Base-by-base conservation (phyloP, 2,113 vertebrate genomes). In the Forbesichthys papilliferus region DNA sequence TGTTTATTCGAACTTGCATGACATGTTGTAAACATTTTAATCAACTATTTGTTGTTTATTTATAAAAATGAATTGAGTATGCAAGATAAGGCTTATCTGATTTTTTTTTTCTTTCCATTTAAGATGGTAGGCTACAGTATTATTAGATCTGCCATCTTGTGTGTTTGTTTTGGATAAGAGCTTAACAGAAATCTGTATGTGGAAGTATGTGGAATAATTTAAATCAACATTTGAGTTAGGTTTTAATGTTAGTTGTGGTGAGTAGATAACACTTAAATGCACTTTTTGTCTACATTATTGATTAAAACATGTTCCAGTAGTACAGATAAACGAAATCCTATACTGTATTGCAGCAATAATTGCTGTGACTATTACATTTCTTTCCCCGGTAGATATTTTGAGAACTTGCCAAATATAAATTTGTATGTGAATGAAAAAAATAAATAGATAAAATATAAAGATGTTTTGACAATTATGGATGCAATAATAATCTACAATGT, bases 71-170 rank as follows among this genome's bases (percentile, higher is more conserved):
- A 51, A 60, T 14, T 49, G 7, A 8, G 36, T 59, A 69, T 47
- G 68, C 81, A 54, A 81, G 53, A 0, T 57, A 6, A 42, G 11
- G 69, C 3, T 56, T 56, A 56, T 16, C 2, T 27, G 27, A 2
- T 27, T 27, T 27, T 27, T 27, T 27, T 27, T 27, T 20, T 9
- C 66, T 63, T 71, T 66, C 34, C 61, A 47, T 27, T 27, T 2
- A 67, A 34, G 48, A n/a, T 55, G 86, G 75, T 83, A 27, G 27
- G 27, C 27, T 27, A 77, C 55, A 80, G 59, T 79, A 18, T 80
- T 76, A 64, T 71, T 84, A 75, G 83, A 84, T 67, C 18, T 75
- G 65, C 49, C 36, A 11, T 75, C 0, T 81, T 80, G 74, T 61
- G 59, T 51, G 49, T 13, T 13, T 14, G 8, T 4, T 51, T 51